Percentiles rank a stretch among this genome's conserved stretches.
Conservation (phyloP, 2,888 invertebrate genomes). For the Chrysolina oricalcia region DNA sequence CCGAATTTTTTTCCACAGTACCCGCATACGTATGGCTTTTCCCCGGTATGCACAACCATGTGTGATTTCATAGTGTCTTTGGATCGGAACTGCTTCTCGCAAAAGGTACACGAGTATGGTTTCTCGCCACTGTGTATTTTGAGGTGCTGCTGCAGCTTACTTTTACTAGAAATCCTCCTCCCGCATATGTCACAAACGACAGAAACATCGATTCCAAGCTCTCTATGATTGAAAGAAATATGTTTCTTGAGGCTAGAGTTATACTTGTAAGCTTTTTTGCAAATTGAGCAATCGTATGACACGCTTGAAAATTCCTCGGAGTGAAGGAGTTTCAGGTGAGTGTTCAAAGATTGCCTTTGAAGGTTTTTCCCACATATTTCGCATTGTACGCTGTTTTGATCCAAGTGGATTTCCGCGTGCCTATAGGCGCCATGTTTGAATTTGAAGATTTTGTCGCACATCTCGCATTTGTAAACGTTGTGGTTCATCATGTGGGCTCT, state of each 20-base stretch:
- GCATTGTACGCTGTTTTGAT: conserved; percentile 60
- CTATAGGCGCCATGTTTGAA: conserved; percentile 51
- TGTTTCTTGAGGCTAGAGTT: conserved; percentile 42
- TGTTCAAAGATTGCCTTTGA: conserved; percentile 55
- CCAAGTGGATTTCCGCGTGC: conserved; percentile 61
- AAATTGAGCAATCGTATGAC: conserved; percentile 56
- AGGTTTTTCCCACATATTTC: conserved; percentile 62
- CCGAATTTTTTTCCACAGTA: conserved; percentile 55
- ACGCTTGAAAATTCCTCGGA: conserved; percentile 51
- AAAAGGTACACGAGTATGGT: conserved; percentile 54
- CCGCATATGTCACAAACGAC: conserved; percentile 69
- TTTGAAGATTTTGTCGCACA: conserved; percentile 59
- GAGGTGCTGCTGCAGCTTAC: conserved; percentile 56
- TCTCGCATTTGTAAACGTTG: conserved; percentile 31
- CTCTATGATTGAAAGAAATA: conserved; percentile 46
- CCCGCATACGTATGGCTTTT: conserved; percentile 54
- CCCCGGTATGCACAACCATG: conserved; percentile 57
- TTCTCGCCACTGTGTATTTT: conserved; percentile 59
- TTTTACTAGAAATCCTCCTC: conserved; percentile 61
- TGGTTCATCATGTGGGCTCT: conserved; percentile 60
- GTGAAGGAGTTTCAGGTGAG: conserved; percentile 60
- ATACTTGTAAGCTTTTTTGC: conserved; percentile 56
- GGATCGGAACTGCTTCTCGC: conserved; percentile 48
- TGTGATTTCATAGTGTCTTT: conserved; percentile 53
- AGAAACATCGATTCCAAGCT: conserved; percentile 46